These are phyloP conservation scores for Brachycybe producta DNA, from an alignment of 2,888 invertebrate genomes.

Conservation along the genomic window DNA sequence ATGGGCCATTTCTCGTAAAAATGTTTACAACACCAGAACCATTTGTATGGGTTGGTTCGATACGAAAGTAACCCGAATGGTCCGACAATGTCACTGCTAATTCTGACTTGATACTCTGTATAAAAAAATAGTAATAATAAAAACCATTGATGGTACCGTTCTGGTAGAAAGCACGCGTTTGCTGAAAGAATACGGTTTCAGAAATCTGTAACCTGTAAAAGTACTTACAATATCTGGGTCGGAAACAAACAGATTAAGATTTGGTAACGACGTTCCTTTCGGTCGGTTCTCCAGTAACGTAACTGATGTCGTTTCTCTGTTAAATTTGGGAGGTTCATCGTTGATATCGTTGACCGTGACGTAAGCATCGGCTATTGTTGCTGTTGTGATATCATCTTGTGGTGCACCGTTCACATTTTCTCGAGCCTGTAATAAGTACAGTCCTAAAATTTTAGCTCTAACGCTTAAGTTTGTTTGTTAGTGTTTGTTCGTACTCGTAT, in stretches of 20 bases:
- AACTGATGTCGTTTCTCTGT: conserved; percentile 63
- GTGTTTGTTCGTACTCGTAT: conserved; percentile 36
- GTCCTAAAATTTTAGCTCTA: background rate
- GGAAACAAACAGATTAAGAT: conserved; percentile 68
- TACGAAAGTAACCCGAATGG: conserved; percentile 61
- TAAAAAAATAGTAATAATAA: conserved; percentile 23
- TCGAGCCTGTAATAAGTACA: conserved; percentile 45
- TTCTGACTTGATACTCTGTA: conserved; percentile 66
- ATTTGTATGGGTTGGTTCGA: conserved; percentile 64
- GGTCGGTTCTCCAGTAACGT: conserved; percentile 70
- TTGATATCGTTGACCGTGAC: conserved; percentile 78
- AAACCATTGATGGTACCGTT: too few relatives aligned
- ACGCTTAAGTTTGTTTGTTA: background rate
- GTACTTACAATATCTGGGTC: conserved; percentile 68
- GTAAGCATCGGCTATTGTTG: conserved; percentile 56
- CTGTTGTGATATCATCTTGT: conserved; percentile 50
- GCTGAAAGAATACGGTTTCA: background rate
- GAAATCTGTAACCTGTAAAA: background rate
- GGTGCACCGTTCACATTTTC: conserved; percentile 62
- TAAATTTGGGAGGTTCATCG: conserved; percentile 74
- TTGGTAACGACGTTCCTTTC: conserved; percentile 63
- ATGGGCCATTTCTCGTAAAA: conserved; percentile 58
- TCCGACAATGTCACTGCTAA: conserved; percentile 56
- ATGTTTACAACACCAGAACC: conserved; percentile 72
- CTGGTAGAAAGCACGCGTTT: background rate